Evolutionary conservation across 2,888 invertebrate species (phyloP).

Genomic region (Lycaena phlaeas): DNA sequence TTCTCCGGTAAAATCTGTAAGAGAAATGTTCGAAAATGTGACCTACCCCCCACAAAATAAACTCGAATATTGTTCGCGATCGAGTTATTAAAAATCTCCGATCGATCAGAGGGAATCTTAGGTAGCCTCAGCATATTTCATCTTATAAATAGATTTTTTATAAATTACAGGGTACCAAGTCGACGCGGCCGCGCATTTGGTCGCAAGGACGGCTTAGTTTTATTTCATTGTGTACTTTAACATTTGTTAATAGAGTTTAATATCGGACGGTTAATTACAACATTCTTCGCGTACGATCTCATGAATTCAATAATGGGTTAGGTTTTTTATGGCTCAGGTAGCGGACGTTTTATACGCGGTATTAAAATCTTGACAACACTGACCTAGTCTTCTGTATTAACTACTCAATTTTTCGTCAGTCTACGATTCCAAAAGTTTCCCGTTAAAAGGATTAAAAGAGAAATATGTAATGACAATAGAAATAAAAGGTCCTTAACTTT

Average conservation of each 20-base stretch:
- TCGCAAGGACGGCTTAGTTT: slow-evolving; percentile 36
- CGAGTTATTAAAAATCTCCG: slow-evolving; percentile 60
- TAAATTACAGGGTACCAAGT: slow-evolving; percentile 70
- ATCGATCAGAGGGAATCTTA: slow-evolving; percentile 65
- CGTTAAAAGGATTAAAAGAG: not conserved
- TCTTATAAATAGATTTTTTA: slow-evolving; percentile 73
- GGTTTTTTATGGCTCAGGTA: slow-evolving; percentile 50
- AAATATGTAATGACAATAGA: not conserved
- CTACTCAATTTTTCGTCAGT: not conserved
- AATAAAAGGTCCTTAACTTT: slow-evolving; percentile 5
- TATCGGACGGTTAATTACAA: slow-evolving; percentile 30
- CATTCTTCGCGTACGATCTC: slow-evolving; percentile 25
- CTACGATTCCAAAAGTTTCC: not conserved
- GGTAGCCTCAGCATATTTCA: slow-evolving; percentile 68
- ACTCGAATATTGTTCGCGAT: slow-evolving; percentile 13
- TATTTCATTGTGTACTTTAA: slow-evolving; percentile 47
- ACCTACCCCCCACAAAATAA: not conserved
- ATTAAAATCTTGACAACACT: slow-evolving; percentile 1
- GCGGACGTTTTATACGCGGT: slow-evolving; percentile 27
- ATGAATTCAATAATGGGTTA: slow-evolving; percentile 47
- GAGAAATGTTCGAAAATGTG: not conserved
- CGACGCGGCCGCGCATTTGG: slow-evolving; percentile 56
- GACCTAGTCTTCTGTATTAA: not conserved
- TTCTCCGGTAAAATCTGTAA: not conserved
- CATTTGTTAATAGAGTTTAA: slow-evolving; percentile 45